phyloP scores from a whole-genome alignment of 1,140 invertebrate species.

The Metopolophium dirhodum region DNA sequence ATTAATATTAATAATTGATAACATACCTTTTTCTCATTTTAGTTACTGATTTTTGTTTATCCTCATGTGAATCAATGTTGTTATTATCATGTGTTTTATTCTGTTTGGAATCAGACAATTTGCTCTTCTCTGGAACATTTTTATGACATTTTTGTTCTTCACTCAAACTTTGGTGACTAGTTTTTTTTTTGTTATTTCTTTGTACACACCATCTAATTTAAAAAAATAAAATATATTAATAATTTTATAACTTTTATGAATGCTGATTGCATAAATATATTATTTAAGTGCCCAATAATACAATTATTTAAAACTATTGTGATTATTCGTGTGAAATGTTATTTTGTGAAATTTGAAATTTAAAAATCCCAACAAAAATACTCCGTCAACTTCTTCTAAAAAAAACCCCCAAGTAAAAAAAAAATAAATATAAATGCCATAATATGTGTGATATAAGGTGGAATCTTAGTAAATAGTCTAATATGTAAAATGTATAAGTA shows the following conservation, averaged over 20 bases:
- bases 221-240: neutral
- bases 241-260: neutral
- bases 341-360: too few relatives aligned
- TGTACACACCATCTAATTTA: neutral
- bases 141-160: neutral
- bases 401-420: too few relatives aligned
- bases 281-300: too few relatives aligned
- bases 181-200: too few relatives aligned
- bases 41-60: neutral
- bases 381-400: too few relatives aligned
- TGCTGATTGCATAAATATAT: neutral
- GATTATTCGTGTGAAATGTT: too few relatives aligned
- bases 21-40: neutral
- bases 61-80: neutral
- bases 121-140: neutral
- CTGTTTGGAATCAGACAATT: neutral
- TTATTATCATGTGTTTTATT: neutral
- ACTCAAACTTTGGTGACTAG: neutral
- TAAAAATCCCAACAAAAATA: too few relatives aligned
- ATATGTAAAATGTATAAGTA: too few relatives aligned
- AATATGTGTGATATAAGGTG: too few relatives aligned
- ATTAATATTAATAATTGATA: neutral
- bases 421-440: too few relatives aligned
- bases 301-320: too few relatives aligned
- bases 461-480: too few relatives aligned